Conservation (phyloP, 1,140 invertebrate species). For the Apocrypta bakeri region DNA sequence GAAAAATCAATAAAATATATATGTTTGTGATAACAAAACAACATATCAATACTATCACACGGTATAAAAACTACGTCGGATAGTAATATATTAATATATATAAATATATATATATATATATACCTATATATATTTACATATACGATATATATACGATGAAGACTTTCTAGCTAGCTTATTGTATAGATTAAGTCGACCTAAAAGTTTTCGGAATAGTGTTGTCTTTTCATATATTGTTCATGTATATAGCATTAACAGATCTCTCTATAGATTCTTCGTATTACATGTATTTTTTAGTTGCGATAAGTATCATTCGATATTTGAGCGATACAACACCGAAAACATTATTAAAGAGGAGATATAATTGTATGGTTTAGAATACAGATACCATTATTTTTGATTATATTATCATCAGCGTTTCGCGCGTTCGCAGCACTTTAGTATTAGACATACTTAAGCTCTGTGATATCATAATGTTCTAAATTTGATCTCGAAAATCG, state of each 20-base stretch:
- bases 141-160: too few species aligned
- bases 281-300: not conserved
- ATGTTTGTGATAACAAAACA: slow-evolving; percentile 14
- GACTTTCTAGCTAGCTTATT: too few species aligned
- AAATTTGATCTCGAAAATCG: not conserved
- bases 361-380: not conserved
- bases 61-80: slow-evolving; percentile 39
- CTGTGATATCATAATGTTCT: not conserved
- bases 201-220: too few species aligned
- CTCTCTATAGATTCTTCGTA: not conserved
- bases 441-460: not conserved
- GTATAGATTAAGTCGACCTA: too few species aligned
- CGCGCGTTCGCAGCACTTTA: too few species aligned
- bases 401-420: not conserved
- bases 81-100: not conserved
- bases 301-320: not conserved
- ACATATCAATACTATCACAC: not conserved
- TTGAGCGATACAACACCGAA: not conserved
- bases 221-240: too few species aligned
- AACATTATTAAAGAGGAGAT: not conserved
- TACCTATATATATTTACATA: too few species aligned
- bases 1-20: slow-evolving; percentile 7
- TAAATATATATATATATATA: too few species aligned
- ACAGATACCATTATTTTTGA: not conserved
- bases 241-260: not conserved